Conservation (phyloP, 2,113 vertebrate species). For the Cyphotilapia sp. region DNA sequence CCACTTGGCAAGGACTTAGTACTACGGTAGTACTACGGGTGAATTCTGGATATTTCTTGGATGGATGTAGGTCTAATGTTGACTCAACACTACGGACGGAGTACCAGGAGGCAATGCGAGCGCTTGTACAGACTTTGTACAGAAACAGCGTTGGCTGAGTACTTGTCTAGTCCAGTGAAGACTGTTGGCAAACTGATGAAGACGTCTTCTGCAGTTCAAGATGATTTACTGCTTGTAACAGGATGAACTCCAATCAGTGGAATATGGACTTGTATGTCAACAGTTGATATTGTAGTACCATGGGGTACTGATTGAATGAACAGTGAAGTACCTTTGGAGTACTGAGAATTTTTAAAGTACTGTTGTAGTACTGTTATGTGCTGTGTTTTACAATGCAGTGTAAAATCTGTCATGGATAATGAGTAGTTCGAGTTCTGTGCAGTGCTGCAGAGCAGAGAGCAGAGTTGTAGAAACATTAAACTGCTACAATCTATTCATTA, state of each 20-base stretch:
- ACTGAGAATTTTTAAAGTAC: constrained; percentile 59
- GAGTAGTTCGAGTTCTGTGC: constrained; percentile 42
- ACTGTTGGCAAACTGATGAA: constrained; percentile 4
- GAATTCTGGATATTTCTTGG: constrained; percentile 26
- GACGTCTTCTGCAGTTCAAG: neutral
- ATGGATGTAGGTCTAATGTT: constrained; percentile 28
- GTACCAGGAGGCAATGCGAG: constrained; percentile 1
- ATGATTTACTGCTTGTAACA: constrained; percentile 12
- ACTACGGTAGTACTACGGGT: constrained; percentile 43
- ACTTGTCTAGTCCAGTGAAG: neutral
- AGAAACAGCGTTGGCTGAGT: constrained; percentile 23
- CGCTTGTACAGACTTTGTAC: constrained; percentile 12
- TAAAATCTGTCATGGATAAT: constrained; percentile 52
- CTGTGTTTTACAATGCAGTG: constrained; percentile 57
- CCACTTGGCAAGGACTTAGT: constrained; percentile 30
- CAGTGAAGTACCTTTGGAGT: constrained; percentile 62
- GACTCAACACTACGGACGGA: constrained; percentile 22
- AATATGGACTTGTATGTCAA: constrained; percentile 53
- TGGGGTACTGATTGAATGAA: constrained; percentile 61
- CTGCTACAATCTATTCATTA: neutral
- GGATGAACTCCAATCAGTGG: constrained; percentile 28
- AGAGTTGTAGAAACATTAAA: neutral
- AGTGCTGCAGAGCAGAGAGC: constrained; percentile 54
- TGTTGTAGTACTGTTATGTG: constrained; percentile 60
- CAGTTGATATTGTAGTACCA: constrained; percentile 57